Evolutionary conservation across 2,797 vertebrate genomes (phyloP), one percentile per base, ranked within the genome.

Genomic region (Carduelis carduelis): DNA sequence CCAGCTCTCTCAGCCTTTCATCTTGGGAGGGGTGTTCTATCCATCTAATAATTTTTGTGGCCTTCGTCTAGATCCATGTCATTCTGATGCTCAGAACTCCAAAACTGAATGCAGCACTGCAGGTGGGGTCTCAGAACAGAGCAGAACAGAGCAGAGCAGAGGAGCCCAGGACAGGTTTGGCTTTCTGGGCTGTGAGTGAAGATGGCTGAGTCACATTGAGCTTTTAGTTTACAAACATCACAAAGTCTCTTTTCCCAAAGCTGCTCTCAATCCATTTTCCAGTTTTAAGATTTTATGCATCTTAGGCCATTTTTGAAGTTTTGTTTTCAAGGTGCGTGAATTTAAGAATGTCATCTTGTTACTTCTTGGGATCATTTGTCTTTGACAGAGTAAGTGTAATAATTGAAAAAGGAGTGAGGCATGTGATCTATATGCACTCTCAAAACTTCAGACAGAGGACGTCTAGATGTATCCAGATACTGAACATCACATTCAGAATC

Each of bases 121-220:
- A 44, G 50, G 24, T 69, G 14, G 28, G 21, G 4, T 57, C 24
- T 57, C 9, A 63, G 34, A 68, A 34, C 20, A 41, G 26, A 69
- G 10, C 47, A 55, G 35, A 69, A 56, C 57, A 50, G 34, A 66
- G 39, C 23, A 41, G 32, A 72, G 57, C 35, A n/a, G 49, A 34
- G 43, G 14, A 34, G 37, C 17, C 9, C 14, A 15, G 20, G 14
- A 27, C 3, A 9, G 1, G 0, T 2, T 3, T 70, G 71, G 12
- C 8, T 70, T 0, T 77, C n/a, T 39, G 21, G 28, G 6, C n/a
- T n/a, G 27, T 0, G 1, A 30, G 11, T 27, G 32, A 23, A 0
- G 4, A 5, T 44, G n/a, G 21, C 9, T 46, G 37, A 0, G 3
- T 77, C 37, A 17, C 30, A 34, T 0, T 52, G 21, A 71, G 6